These are phyloP conservation scores for Sardinella longiceps DNA, from an alignment of 2,797 vertebrate species.

Conservation along the genomic window DNA sequence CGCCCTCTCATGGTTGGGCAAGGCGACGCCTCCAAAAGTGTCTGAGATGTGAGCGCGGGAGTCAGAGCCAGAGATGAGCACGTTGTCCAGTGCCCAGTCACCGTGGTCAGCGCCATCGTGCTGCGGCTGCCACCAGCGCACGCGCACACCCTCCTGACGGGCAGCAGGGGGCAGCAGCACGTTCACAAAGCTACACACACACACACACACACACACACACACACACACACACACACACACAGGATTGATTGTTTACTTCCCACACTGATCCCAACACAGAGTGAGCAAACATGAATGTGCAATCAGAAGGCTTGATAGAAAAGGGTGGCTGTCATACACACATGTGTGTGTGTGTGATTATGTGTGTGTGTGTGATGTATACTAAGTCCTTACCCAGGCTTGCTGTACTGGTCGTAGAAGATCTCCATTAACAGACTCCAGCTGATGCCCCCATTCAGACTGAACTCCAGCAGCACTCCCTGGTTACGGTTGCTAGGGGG, in stretches of 20 bases:
- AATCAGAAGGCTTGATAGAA: too few species aligned
- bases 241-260: background rate
- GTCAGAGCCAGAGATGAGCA: conserved; percentile 91
- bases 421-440: conserved; percentile 96
- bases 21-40: conserved; percentile 88
- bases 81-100: conserved; percentile 96
- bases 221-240: background rate
- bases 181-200: conserved; percentile 88
- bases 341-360: too few species aligned
- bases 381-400: conserved; percentile 90
- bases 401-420: conserved; percentile 96
- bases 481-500: conserved; percentile 93
- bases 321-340: too few species aligned
- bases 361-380: too few species aligned
- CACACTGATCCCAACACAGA: too few species aligned
- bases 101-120: conserved; percentile 92
- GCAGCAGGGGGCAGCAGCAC: conserved; percentile 91
- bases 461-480: conserved; percentile 95
- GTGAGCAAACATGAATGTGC: too few species aligned
- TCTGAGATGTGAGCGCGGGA: conserved; percentile 91
- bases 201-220: background rate
- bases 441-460: conserved; percentile 92
- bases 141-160: conserved; percentile 86
- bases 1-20: conserved; percentile 89
- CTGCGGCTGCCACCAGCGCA: conserved; percentile 98